phyloP scores from a whole-genome alignment of 2,888 invertebrate species.

The Kuschelorhynchus macadamiae region DNA sequence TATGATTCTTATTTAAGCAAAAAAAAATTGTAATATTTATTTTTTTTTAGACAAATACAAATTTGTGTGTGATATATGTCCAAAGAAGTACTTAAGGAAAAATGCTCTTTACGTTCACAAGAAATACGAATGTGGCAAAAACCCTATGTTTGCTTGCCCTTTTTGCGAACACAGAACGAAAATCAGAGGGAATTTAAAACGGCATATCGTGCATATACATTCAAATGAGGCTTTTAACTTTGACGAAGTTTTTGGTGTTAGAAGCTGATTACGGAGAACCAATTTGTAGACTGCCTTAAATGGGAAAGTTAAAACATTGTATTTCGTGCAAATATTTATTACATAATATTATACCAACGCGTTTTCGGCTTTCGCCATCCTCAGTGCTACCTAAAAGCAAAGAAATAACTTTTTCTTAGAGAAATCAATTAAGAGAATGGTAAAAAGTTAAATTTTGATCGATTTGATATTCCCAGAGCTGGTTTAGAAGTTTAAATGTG shows the following conservation, averaged over 20 bases:
- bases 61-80: constrained; percentile 43
- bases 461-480: too few species aligned
- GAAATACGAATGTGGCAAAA: constrained; percentile 15
- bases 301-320: too few species aligned
- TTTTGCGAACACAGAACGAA: constrained; percentile 48
- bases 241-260: not conserved
- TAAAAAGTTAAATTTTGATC: too few species aligned
- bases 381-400: too few species aligned
- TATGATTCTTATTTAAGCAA: too few species aligned
- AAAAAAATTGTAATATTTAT: too few species aligned
- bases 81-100: constrained; percentile 11
- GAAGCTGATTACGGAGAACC: not conserved
- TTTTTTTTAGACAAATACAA: constrained; percentile 45
- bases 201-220: constrained; percentile 26
- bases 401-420: too few species aligned
- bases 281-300: not conserved
- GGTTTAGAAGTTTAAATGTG: too few species aligned
- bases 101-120: not conserved
- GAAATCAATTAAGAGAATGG: too few species aligned
- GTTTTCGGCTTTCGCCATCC: too few species aligned
- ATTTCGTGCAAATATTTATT: too few species aligned
- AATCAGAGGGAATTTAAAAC: constrained; percentile 39
- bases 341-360: too few species aligned
- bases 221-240: not conserved
- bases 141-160: constrained; percentile 22